Conservation (phyloP, 2,113 vertebrate genomes). For the Pangasianodon gigas region DNA sequence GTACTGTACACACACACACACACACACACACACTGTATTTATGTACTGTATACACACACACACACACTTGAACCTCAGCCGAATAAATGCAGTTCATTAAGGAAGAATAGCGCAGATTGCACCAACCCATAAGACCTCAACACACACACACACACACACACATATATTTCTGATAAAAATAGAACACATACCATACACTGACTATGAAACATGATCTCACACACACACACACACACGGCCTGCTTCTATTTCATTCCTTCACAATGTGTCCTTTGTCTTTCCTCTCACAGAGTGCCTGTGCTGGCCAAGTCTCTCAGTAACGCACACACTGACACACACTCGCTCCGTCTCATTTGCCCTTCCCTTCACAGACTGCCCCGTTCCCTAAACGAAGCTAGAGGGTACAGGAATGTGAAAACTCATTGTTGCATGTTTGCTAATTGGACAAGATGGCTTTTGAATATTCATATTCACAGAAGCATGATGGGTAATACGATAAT, state of each 20-base stretch:
- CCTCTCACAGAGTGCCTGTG: not conserved
- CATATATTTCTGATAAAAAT: too few species aligned
- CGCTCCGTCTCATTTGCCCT: not conserved
- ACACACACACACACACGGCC: not conserved
- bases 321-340: not conserved
- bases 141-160: not conserved
- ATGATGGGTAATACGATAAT: not conserved
- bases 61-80: not conserved
- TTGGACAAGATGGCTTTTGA: not conserved
- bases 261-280: not conserved
- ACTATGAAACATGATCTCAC: too few species aligned
- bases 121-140: not conserved
- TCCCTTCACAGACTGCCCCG: not conserved
- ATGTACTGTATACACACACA: too few species aligned
- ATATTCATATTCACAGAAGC: not conserved
- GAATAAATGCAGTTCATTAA: not conserved
- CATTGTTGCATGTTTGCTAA: not conserved
- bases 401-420: not conserved
- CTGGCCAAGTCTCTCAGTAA: not conserved
- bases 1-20: not conserved
- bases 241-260: not conserved
- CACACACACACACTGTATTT: not conserved
- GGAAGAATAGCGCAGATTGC: not conserved
- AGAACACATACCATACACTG: too few species aligned
- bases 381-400: not conserved